phyloP scores from a whole-genome alignment of 1,140 invertebrate genomes.

The Charaxes varanes region DNA sequence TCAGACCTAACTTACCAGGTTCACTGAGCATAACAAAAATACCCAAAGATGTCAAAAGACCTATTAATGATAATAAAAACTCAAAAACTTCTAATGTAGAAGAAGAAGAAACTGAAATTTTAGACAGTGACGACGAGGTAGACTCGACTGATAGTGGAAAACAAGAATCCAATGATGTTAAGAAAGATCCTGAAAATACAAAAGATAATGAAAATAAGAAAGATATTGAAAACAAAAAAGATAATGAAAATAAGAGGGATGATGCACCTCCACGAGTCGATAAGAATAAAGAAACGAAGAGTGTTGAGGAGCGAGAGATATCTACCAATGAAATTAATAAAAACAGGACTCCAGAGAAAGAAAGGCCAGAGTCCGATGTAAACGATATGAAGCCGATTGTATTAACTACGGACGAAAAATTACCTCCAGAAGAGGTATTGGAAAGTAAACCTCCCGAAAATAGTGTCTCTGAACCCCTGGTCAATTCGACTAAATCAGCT shows the following conservation, averaged over 20 bases:
- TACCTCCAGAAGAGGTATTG: conserved; percentile 57
- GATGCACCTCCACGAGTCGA: conserved; percentile 6
- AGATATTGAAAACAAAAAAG: conserved; percentile 15
- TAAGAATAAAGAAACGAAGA: conserved; percentile 3
- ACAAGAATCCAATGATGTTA: conserved; percentile 8
- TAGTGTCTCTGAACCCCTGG: conserved; percentile 6
- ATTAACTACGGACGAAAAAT: conserved; percentile 62
- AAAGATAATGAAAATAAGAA: conserved; percentile 16
- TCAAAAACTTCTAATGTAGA: conserved; percentile 33
- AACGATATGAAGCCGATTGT: conserved; percentile 35
- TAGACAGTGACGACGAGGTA: conserved; percentile 61
- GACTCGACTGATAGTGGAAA: no score
- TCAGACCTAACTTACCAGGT: conserved; percentile 47
- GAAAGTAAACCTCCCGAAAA: conserved; percentile 35
- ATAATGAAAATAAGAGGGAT: conserved; percentile 13
- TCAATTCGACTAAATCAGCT: conserved; percentile 13
- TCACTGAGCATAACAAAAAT: conserved; percentile 65
- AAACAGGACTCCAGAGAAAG: conserved; percentile 13
- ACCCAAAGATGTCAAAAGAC: conserved; percentile 42
- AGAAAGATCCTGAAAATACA: conserved; percentile 11
- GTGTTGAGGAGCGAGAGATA: no score
- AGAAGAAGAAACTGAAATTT: conserved; percentile 54
- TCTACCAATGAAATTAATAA: conserved; percentile 8
- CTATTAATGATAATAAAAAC: conserved; percentile 29
- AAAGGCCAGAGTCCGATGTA: neutral